Conservation (phyloP, 2,888 invertebrate genomes). For the Diaprepes abbreviatus region DNA sequence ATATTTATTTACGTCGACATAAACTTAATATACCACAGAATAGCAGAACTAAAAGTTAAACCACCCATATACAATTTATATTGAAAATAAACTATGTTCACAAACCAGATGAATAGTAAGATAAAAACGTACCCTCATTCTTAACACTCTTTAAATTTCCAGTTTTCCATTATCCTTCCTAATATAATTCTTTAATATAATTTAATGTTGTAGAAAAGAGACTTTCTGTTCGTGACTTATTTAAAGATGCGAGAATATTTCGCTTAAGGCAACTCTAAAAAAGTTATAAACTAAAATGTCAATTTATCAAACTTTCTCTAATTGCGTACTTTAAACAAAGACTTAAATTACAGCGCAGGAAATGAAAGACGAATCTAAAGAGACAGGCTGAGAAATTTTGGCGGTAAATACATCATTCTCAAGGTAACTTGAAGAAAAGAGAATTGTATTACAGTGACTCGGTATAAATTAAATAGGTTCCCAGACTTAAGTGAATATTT, state of each 20-base stretch:
- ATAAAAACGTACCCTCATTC: too few relatives aligned
- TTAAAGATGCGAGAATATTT: not conserved
- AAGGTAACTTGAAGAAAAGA: not conserved
- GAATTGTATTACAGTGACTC: not conserved
- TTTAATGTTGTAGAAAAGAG: too few relatives aligned
- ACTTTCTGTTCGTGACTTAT: not conserved
- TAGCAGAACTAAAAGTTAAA: too few relatives aligned
- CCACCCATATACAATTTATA: too few relatives aligned
- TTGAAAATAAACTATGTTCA: too few relatives aligned
- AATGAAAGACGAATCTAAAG: slow-evolving; percentile 5
- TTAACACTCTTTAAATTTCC: too few relatives aligned
- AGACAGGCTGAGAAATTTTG: slow-evolving; percentile 4
- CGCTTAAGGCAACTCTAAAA: not conserved
- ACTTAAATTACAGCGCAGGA: not conserved
- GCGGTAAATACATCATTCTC: not conserved
- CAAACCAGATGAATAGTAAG: too few relatives aligned
- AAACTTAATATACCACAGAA: too few relatives aligned
- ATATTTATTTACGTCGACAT: too few relatives aligned
- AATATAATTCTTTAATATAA: too few relatives aligned
- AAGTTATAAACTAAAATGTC: not conserved
- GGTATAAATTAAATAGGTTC: not conserved
- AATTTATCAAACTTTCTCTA: slow-evolving; percentile 14
- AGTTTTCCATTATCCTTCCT: too few relatives aligned
- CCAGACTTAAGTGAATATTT: not conserved
- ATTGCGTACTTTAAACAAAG: slow-evolving; percentile 9